Evolutionary conservation across 2,888 invertebrate genomes (phyloP).

Genomic region (Apantesis nais): DNA sequence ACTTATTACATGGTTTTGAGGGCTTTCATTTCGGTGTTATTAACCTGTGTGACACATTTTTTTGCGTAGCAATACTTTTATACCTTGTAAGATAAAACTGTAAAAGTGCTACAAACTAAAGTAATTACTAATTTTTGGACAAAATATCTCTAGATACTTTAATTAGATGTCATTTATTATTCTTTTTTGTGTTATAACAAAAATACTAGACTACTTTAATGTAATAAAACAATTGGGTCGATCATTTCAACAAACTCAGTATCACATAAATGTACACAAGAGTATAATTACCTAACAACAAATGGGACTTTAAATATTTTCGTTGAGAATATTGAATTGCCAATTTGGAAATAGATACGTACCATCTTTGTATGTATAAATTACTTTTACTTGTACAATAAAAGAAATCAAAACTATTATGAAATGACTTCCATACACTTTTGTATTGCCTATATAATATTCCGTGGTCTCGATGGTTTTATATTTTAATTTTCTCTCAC

Average conservation of each 20-base stretch:
- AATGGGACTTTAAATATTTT: conserved; percentile 11
- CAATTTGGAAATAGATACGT: conserved; percentile 31
- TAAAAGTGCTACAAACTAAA: neutral
- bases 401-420: neutral
- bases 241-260: neutral
- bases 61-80: neutral
- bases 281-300: neutral
- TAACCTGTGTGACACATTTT: conserved; percentile 6
- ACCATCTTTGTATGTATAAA: conserved; percentile 21
- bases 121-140: neutral
- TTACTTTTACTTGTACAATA: conserved; percentile 15
- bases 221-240: neutral
- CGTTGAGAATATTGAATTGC: conserved; percentile 22
- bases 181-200: neutral
- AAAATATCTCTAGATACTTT: neutral
- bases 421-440: neutral
- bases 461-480: neutral
- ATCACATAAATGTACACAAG: neutral
- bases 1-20: conserved; percentile 20
- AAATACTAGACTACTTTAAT: neutral
- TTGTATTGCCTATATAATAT: neutral
- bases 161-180: neutral
- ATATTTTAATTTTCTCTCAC: conserved; percentile 29
- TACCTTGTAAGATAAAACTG: neutral
- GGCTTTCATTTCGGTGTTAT: conserved; percentile 27